These are phyloP conservation scores for Onychostoma macrolepis DNA, from an alignment of 2,113 vertebrate genomes.

Conservation along the genomic window DNA sequence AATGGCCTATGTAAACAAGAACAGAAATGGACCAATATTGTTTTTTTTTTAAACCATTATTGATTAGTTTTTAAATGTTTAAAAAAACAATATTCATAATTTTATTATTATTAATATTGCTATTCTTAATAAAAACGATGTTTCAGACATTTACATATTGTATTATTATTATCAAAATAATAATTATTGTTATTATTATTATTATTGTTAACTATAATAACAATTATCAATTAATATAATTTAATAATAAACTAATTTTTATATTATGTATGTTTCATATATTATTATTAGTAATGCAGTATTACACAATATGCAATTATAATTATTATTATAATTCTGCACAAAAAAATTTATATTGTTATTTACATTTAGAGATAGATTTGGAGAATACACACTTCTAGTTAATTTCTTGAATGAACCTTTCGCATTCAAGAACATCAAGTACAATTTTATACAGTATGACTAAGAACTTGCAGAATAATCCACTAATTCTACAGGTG, in stretches of 20 bases:
- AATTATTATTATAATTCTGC: neutral
- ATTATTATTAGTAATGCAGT: neutral
- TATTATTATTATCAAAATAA: neutral
- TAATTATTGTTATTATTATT: neutral
- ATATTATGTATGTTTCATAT: no score
- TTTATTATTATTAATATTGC: neutral
- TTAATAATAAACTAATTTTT: no score
- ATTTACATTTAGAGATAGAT: neutral
- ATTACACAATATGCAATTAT: neutral
- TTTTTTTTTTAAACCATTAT: neutral
- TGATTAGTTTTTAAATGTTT: neutral
- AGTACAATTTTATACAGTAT: neutral
- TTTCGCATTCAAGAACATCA: neutral
- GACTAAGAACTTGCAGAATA: neutral
- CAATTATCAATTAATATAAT: no score
- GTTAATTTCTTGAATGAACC: neutral
- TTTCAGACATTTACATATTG: neutral
- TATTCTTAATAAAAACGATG: no score
- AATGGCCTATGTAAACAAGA: neutral
- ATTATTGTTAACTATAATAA: neutral
- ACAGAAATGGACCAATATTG: neutral
- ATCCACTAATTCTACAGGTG: neutral
- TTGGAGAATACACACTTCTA: neutral
- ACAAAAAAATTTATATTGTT: neutral
- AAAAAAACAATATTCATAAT: neutral